A percentile compares a stretch with the other conserved stretches of the same genome.
These are phyloP conservation scores for Pedicia rivosa DNA, from an alignment of 2,888 invertebrate species.

Conservation along the genomic window DNA sequence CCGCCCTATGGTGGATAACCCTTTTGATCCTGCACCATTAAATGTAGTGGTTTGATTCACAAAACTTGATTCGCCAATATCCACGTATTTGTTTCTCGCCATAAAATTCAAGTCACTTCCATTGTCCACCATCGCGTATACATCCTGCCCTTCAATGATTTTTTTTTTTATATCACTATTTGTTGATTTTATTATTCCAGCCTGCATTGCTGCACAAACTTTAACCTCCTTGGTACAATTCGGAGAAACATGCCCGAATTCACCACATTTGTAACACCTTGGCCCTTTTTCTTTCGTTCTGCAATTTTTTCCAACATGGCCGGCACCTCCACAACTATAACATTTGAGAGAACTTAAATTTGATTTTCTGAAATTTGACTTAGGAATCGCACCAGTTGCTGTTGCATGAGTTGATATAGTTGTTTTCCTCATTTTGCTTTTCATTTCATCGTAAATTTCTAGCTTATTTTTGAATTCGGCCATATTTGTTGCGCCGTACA, in stretches of 20 bases:
- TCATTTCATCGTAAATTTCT: slow-evolving; percentile 6
- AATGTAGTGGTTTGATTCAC: no score
- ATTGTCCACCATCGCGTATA: no score
- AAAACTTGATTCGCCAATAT: no score
- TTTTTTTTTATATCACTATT: slow-evolving; percentile 1
- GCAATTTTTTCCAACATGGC: slow-evolving; percentile 9
- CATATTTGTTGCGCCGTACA: slow-evolving; percentile 6
- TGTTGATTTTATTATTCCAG: no score
- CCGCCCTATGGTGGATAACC: not conserved
- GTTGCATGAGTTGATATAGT: not conserved
- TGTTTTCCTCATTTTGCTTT: not conserved
- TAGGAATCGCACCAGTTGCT: no score
- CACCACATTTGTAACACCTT: slow-evolving; percentile 20
- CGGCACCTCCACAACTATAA: slow-evolving; percentile 9
- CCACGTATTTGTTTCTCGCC: no score
- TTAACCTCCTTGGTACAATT: not conserved
- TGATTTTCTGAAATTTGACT: no score
- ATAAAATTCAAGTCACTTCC: no score
- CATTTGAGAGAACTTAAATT: slow-evolving; percentile 3
- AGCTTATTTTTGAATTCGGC: slow-evolving; percentile 8
- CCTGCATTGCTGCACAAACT: not conserved
- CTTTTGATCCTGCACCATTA: no score
- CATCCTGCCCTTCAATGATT: not conserved
- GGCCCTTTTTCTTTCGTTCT: slow-evolving; percentile 12
- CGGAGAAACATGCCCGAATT: slow-evolving; percentile 15